A percentile compares a stretch with the other conserved stretches of the same genome.
Conservation (phyloP, 2,888 invertebrate genomes). For the Aspidapion aeneum region DNA sequence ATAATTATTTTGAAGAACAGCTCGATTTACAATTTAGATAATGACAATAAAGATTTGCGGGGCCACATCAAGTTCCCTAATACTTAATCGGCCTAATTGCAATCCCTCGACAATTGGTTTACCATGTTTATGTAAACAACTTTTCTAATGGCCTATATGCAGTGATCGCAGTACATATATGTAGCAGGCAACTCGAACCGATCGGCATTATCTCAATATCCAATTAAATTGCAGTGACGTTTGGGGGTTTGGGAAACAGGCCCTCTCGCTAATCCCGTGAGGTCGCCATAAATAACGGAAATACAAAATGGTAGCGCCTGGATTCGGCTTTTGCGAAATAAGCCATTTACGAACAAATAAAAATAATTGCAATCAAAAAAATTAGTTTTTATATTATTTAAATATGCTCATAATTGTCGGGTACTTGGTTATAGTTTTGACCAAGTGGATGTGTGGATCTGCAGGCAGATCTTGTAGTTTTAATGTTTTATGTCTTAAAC, state of each 20-base stretch:
- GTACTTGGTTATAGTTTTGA: too few relatives aligned
- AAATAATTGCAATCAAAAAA: background rate
- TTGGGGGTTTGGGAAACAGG: constrained; percentile 16
- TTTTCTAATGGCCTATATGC: background rate
- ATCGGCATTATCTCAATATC: constrained; percentile 24
- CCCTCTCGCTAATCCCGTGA: constrained; percentile 17
- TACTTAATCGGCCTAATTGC: background rate
- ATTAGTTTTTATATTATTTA: too few relatives aligned
- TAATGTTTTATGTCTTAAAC: too few relatives aligned
- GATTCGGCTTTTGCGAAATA: constrained; percentile 1
- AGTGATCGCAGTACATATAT: background rate
- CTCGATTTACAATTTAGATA: too few relatives aligned
- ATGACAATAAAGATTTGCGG: background rate
- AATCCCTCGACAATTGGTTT: background rate
- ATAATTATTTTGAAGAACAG: too few relatives aligned
- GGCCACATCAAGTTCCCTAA: background rate
- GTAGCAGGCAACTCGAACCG: background rate
- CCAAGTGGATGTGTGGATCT: too few relatives aligned
- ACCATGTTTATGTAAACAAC: background rate
- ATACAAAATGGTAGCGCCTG: constrained; percentile 4
- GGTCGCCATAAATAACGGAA: constrained; percentile 17
- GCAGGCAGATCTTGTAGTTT: too few relatives aligned
- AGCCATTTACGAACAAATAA: background rate
- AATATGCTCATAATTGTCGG: too few relatives aligned
- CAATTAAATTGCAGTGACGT: constrained; percentile 22